Evolutionary conservation across 2,113 vertebrate genomes (phyloP).

Genomic region (Cephalopterus ornatus): DNA sequence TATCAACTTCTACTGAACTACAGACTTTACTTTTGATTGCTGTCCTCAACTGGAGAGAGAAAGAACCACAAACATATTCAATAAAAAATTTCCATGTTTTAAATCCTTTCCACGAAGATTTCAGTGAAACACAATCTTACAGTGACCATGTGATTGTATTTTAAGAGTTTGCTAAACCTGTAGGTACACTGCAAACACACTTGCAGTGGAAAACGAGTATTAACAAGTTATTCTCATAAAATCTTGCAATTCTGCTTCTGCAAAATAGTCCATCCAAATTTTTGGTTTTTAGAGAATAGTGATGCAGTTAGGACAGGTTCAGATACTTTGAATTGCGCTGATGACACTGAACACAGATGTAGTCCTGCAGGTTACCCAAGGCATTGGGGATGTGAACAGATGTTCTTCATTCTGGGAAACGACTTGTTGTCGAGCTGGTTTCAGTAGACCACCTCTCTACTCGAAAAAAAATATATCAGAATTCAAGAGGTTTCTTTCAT

Average conservation of each 20-base stretch:
- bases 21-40: not conserved
- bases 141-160: not conserved
- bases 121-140: not conserved
- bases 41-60: not conserved
- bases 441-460: not conserved
- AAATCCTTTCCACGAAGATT: not conserved
- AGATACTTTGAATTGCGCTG: not conserved
- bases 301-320: not conserved
- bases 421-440: not conserved
- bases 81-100: not conserved
- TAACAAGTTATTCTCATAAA: not conserved
- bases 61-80: not conserved
- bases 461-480: not conserved
- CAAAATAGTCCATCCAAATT: not conserved
- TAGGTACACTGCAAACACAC: not conserved
- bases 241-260: not conserved
- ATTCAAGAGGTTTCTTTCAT: not conserved
- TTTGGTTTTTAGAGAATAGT: not conserved
- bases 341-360: not conserved
- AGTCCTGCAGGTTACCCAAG: not conserved
- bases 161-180: not conserved
- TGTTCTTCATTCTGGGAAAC: not conserved
- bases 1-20: not conserved
- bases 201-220: not conserved
- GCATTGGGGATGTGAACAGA: fast-evolving